Percentiles rank a stretch among this genome's conserved stretches.
These are phyloP conservation scores for Lycophotia porphyrea DNA, from an alignment of 2,888 invertebrate species.

Conservation along the genomic window DNA sequence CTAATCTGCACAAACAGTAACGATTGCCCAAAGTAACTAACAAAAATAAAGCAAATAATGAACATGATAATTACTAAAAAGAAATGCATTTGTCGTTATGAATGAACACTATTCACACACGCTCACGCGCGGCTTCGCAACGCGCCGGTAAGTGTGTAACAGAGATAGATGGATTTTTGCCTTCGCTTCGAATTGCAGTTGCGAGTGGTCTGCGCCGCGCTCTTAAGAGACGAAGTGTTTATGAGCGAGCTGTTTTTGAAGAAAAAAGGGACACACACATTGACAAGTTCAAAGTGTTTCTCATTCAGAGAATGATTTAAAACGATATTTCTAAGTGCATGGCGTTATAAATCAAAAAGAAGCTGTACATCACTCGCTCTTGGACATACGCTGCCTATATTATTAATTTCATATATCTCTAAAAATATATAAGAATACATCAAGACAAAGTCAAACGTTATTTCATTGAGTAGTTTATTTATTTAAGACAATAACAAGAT, in stretches of 20 bases:
- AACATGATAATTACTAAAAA: no score
- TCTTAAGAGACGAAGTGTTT: no score
- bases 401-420: neutral
- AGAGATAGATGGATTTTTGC: no score
- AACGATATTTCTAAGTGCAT: neutral
- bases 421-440: neutral
- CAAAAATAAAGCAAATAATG: no score
- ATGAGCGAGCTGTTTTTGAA: conserved; percentile 17
- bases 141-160: no score
- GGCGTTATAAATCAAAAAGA: neutral
- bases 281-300: neutral
- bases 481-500: neutral
- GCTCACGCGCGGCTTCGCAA: no score
- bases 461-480: neutral
- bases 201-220: no score
- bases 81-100: no score
- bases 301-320: neutral
- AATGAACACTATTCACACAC: no score
- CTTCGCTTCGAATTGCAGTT: no score
- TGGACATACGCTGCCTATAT: neutral
- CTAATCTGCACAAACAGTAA: no score
- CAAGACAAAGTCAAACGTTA: neutral
- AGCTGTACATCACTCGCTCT: neutral
- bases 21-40: no score
- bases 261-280: conserved; percentile 40